phyloP scores from a whole-genome alignment of 1,140 invertebrate species.

The Solenopsis fugax region DNA sequence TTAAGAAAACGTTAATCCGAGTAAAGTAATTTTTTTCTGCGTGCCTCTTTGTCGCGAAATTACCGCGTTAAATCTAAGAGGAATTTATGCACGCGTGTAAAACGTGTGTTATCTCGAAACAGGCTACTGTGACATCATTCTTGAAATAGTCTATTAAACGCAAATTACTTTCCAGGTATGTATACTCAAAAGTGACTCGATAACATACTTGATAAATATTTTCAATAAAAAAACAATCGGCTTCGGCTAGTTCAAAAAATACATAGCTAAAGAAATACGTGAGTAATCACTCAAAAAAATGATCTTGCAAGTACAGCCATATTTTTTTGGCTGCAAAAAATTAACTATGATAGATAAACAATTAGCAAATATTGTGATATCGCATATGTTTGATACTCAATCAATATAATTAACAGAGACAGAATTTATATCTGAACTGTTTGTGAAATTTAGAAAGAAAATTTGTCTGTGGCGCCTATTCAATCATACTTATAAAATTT shows the following conservation, averaged over 20 bases:
- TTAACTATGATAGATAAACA: too few relatives aligned
- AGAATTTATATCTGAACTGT: too few relatives aligned
- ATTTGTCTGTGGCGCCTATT: too few relatives aligned
- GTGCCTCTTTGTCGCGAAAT: background rate
- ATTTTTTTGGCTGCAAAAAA: too few relatives aligned
- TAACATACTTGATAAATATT: background rate
- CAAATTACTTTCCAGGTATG: slow-evolving; percentile 19
- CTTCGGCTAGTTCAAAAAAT: background rate
- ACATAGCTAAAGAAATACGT: background rate
- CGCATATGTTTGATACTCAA: too few relatives aligned
- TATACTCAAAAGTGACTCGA: background rate
- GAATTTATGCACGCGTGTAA: background rate
- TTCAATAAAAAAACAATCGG: background rate
- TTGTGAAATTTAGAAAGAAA: too few relatives aligned
- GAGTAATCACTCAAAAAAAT: too few relatives aligned
- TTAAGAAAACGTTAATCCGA: slow-evolving; percentile 1
- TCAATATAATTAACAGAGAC: too few relatives aligned
- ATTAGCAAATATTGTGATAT: too few relatives aligned
- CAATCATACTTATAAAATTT: too few relatives aligned
- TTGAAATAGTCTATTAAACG: background rate
- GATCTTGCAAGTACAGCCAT: too few relatives aligned
- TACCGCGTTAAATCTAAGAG: background rate
- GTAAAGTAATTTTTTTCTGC: slow-evolving; percentile 2
- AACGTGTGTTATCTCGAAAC: background rate
- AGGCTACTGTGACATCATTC: background rate